Evolutionary conservation across 2,113 vertebrate genomes (phyloP), one percentile per base, ranked within the genome.

Genomic region (Anarrhichthys ocellatus): DNA sequence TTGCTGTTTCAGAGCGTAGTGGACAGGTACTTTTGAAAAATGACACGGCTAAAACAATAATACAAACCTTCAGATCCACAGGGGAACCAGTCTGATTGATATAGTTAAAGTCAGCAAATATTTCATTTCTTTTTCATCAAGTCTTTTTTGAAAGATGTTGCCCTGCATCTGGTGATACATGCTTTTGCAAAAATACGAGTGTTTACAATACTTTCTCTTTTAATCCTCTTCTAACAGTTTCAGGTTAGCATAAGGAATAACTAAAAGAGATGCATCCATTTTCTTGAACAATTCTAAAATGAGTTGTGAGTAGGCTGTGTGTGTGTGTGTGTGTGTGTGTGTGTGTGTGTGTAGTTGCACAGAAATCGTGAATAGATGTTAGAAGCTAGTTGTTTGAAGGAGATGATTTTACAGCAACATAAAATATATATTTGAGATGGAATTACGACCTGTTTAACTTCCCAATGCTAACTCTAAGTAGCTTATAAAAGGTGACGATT

Each of bases 21-120:
- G n/a, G 62, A 65, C 13, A 61, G 67, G 13, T 62, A 54, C n/a
- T 63, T 84, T 50, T 79, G 69, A 70, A 62, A 87, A 88, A 88
- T 76, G 65, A 64, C 63, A 1, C 3, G 1, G 36, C 48, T 76
- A 34, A 48, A 58, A 80, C 73, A 83, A 78, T 78, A 52, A 50
- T 68, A 76, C 22, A 52, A 27, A 38, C 14, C 32, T 58, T 75
- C 27, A 65, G 24, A 58, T 76, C 59, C 50, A 46, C 7, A 29
- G n/a, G 15, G 44, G 36, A 11, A 71, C 24, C 27, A 32, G 14
- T 78, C 9, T 80, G 42, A 71, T 59, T 77, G 63, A 74, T 70
- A 69, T 64, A 34, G 59, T 34, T 48, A 6, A 76, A 61, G 52
- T 52, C 27, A 18, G 48, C 18, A 48, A 36, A 56, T 61, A 52